Conservation (phyloP, 2,888 invertebrate species). For the Hirtodrosophila histrioides region DNA sequence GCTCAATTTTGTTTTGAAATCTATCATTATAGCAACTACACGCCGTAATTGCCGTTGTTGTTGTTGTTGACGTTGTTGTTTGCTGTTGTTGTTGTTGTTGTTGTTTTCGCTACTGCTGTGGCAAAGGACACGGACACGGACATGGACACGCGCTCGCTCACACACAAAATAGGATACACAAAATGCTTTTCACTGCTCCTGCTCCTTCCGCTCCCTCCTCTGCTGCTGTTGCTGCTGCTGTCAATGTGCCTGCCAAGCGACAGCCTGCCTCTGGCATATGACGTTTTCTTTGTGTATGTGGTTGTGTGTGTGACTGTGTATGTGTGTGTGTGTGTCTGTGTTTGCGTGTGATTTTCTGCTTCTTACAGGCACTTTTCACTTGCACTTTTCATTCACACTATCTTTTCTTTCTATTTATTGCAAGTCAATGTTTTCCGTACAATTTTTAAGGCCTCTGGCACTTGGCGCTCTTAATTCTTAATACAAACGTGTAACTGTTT, state of each 20-base stretch:
- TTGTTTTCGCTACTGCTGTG: constrained; percentile 26
- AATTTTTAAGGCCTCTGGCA: constrained; percentile 54
- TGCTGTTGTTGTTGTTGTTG: constrained; percentile 31
- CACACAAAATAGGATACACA: constrained; percentile 76
- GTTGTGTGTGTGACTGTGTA: constrained; percentile 15
- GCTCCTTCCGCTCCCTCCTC: constrained; percentile 18
- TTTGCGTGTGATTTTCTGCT: constrained; percentile 50
- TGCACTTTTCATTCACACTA: constrained; percentile 47
- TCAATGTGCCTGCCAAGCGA: constrained; percentile 62
- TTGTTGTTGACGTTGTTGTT: constrained; percentile 16
- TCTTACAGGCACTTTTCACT: constrained; percentile 69
- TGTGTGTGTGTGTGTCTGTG: constrained; percentile 26
- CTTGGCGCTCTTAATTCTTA: constrained; percentile 68
- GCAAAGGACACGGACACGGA: constrained; percentile 36
- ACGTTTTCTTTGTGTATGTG: constrained; percentile 64
- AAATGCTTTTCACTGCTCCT: constrained; percentile 66
- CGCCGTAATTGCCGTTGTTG: constrained; percentile 57
- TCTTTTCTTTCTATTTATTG: constrained; percentile 24
- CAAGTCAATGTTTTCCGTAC: constrained; percentile 30
- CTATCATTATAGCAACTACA: constrained; percentile 73
- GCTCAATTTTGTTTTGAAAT: constrained; percentile 75
- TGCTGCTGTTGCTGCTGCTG: constrained; percentile 55
- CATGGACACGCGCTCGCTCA: constrained; percentile 59
- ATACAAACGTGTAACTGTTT: constrained; percentile 31
- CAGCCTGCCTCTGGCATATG: constrained; percentile 76